Evolutionary conservation across 2,888 invertebrate genomes (phyloP), one percentile per base, ranked within the genome.

Genomic region (Diarsia rubi): DNA sequence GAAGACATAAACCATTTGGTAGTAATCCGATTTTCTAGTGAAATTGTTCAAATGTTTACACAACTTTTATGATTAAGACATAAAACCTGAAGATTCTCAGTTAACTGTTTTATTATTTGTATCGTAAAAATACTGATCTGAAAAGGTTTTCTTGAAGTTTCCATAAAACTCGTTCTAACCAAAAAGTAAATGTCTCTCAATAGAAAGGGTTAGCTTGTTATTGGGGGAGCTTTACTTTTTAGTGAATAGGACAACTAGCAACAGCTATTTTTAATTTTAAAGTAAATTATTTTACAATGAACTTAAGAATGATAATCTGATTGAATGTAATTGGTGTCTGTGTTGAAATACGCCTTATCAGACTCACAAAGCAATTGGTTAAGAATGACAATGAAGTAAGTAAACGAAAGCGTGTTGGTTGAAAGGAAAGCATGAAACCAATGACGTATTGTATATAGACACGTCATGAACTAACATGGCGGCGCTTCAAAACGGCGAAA

Each of bases 31-130:
- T 86, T 82, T 79, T 60, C 60, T n/a, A 64, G 57, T 70, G 31
- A 77, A 70, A 76, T 44, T 71, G 64, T 74, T 79, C 67, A 87
- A 78, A 82, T 74, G 45, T 81, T 85, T 67, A 66, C 73, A 69
- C 73, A 73, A 66, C 45, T 83, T 84, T 87, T 85, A 86, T 77
- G 81, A 73, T 72, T 75, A 45, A 78, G 73, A 75, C 77, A 84
- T 84, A 84, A 86, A 87, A 81, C 21, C 54, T 54, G 27, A 66
- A 73, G 65, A 68, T 76, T 81, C 67, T 77, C 68, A 52, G 63
- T 75, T 80, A 77, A 83, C 66, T 67, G 67, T 69, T 82, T 81
- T 82, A 81, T 81, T 83, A 75, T 82, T 79, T 70, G 52, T 67
- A 57, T 72, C 79, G 71, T 83, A 80, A 79, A 71, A 74, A 69